Evolutionary conservation across 2,888 invertebrate species (phyloP).

Genomic region (Ferdinandea cuprea): DNA sequence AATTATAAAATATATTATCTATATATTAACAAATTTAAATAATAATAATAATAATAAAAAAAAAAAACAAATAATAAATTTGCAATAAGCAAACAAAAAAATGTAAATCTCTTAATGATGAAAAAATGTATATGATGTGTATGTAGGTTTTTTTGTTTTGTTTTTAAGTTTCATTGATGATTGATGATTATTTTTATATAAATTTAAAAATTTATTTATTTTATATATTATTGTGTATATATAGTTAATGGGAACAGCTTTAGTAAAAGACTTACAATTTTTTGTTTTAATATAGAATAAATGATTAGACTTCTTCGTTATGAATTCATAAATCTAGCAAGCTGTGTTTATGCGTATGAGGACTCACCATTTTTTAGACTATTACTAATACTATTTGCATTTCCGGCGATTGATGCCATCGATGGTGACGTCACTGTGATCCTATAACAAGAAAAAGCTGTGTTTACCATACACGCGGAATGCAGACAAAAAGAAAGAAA

Average conservation of each 20-base stretch:
- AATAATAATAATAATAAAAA: slow-evolving; percentile 10
- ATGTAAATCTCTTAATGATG: slow-evolving; percentile 18
- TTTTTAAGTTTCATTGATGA: slow-evolving; percentile 37
- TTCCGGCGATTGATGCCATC: slow-evolving; percentile 80
- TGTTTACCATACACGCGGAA: slow-evolving; percentile 79
- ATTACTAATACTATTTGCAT: slow-evolving; percentile 75
- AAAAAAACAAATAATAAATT: slow-evolving; percentile 30
- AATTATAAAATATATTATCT: slow-evolving; percentile 70
- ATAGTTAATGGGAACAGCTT: slow-evolving; percentile 44
- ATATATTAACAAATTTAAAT: slow-evolving; percentile 66
- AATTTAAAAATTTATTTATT: slow-evolving; percentile 53
- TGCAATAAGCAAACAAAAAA: slow-evolving; percentile 48
- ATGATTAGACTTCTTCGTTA: slow-evolving; percentile 18
- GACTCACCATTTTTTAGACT: slow-evolving; percentile 78
- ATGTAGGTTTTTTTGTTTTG: slow-evolving; percentile 15
- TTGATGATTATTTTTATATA: slow-evolving; percentile 53
- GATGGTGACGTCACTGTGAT: slow-evolving; percentile 83
- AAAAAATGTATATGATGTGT: slow-evolving; percentile 43
- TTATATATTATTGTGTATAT: slow-evolving; percentile 29
- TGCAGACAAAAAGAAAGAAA: slow-evolving; percentile 74
- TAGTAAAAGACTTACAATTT: slow-evolving; percentile 19
- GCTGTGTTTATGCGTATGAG: slow-evolving; percentile 76
- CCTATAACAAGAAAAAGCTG: slow-evolving; percentile 83
- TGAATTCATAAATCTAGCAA: slow-evolving; percentile 15
- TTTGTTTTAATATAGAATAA: slow-evolving; percentile 37